Evolutionary conservation across 2,888 invertebrate genomes (phyloP).

Genomic region (Microdon myrmicae): DNA sequence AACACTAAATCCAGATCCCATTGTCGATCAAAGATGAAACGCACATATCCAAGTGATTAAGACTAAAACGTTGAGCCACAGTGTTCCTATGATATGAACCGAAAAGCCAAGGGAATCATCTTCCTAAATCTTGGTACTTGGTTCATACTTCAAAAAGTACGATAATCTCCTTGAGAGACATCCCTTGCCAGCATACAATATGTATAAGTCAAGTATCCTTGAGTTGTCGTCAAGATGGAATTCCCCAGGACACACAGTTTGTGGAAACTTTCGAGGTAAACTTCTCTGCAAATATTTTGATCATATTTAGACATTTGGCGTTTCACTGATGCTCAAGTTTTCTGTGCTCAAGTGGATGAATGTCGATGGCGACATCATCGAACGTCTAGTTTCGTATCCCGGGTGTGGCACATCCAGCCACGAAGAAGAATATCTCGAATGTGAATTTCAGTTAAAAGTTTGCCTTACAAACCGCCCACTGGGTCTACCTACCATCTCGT

Average conservation of each 20-base stretch:
- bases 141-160: slow-evolving; percentile 24
- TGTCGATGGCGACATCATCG: slow-evolving; percentile 46
- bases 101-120: slow-evolving; percentile 2
- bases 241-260: slow-evolving; percentile 35
- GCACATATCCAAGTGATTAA: slow-evolving; percentile 33
- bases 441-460: slow-evolving; percentile 39
- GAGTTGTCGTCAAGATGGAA: slow-evolving; percentile 40
- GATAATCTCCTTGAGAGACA: slow-evolving; percentile 33
- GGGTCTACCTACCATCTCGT: not conserved
- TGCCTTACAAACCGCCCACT: no score
- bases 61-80: not conserved
- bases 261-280: slow-evolving; percentile 31
- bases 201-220: slow-evolving; percentile 27
- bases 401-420: no score
- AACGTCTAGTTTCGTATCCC: no score
- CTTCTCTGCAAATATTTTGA: slow-evolving; percentile 40
- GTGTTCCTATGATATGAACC: not conserved
- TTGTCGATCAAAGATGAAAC: slow-evolving; percentile 20
- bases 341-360: slow-evolving; percentile 43
- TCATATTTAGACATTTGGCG: slow-evolving; percentile 48
- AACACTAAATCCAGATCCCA: no score
- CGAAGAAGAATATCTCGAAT: slow-evolving; percentile 29
- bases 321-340: slow-evolving; percentile 42
- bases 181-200: slow-evolving; percentile 5
- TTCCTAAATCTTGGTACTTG: slow-evolving; percentile 7